phyloP scores from a whole-genome alignment of 2,113 vertebrate species.

The Shinisaurus crocodilurus region DNA sequence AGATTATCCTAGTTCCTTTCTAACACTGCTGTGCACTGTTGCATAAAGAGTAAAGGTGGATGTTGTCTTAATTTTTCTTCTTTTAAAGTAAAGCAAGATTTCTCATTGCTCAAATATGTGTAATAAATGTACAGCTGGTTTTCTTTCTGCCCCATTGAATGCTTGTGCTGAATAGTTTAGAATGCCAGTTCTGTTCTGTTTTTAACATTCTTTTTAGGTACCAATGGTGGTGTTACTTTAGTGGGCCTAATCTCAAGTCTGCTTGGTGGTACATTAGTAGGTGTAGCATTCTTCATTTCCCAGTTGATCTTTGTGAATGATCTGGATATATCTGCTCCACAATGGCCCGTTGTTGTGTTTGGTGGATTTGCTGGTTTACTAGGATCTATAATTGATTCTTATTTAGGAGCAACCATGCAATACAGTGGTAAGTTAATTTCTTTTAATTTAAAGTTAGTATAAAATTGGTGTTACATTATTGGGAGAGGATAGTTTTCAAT shows the following conservation, averaged over 20 bases:
- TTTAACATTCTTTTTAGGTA: slow-evolving; percentile 82
- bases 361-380: slow-evolving; percentile 87
- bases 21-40: background rate
- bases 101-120: background rate
- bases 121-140: background rate
- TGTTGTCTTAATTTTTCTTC: background rate
- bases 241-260: slow-evolving; percentile 89
- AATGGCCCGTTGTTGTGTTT: slow-evolving; percentile 93
- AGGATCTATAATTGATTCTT: slow-evolving; percentile 94
- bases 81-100: background rate
- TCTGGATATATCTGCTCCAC: slow-evolving; percentile 86
- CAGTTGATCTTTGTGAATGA: slow-evolving; percentile 86
- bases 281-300: slow-evolving; percentile 84
- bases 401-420: slow-evolving; percentile 94
- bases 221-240: slow-evolving; percentile 90
- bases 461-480: slow-evolving; percentile 14
- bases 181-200: slow-evolving; percentile 15
- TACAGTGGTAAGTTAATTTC: slow-evolving; percentile 85
- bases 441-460: background rate
- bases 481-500: background rate
- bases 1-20: background rate
- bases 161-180: background rate
- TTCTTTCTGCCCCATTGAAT: background rate
- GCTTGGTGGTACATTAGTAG: slow-evolving; percentile 87
- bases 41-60: background rate